A percentile compares a stretch with the other conserved stretches of the same genome.
phyloP scores from a whole-genome alignment of 2,888 invertebrate genomes.

The Eristalis tenax region DNA sequence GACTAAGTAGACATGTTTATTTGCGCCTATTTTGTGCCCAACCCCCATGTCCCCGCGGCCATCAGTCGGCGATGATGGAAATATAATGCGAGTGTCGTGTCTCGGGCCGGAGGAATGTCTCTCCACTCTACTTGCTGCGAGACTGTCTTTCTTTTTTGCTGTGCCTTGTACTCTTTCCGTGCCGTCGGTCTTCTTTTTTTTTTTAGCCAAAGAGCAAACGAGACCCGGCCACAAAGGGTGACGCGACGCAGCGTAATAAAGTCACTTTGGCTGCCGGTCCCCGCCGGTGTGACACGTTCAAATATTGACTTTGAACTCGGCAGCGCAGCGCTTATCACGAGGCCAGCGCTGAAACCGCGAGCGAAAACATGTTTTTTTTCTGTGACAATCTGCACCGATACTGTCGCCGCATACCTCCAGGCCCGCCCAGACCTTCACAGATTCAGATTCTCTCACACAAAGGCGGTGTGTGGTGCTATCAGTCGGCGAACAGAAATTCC shows the following conservation, averaged over 20 bases:
- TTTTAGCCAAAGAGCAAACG: not conserved
- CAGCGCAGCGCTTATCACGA: constrained; percentile 28
- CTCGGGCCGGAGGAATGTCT: constrained; percentile 32
- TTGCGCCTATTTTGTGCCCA: constrained; percentile 34
- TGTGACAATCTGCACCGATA: constrained; percentile 42
- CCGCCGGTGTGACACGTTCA: constrained; percentile 41
- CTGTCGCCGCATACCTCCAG: not conserved
- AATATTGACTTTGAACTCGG: constrained; percentile 62
- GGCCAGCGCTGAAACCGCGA: not conserved
- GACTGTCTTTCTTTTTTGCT: constrained; percentile 19
- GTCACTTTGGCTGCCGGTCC: constrained; percentile 29
- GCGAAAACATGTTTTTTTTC: constrained; percentile 25
- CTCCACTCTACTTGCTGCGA: constrained; percentile 32
- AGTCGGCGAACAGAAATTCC: constrained; percentile 7
- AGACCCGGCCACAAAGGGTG: constrained; percentile 18
- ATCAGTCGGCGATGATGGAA: not conserved
- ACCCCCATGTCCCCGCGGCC: not conserved
- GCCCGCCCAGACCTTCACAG: constrained; percentile 1
- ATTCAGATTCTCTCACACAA: not conserved
- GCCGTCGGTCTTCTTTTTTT: no score
- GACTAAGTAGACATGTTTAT: constrained; percentile 41
- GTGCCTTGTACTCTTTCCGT: not conserved
- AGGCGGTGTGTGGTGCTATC: not conserved
- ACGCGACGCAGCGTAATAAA: constrained; percentile 23
- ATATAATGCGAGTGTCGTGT: constrained; percentile 44